Evolutionary conservation across 2,888 invertebrate genomes (phyloP).

Genomic region (Calameuta filiformis): DNA sequence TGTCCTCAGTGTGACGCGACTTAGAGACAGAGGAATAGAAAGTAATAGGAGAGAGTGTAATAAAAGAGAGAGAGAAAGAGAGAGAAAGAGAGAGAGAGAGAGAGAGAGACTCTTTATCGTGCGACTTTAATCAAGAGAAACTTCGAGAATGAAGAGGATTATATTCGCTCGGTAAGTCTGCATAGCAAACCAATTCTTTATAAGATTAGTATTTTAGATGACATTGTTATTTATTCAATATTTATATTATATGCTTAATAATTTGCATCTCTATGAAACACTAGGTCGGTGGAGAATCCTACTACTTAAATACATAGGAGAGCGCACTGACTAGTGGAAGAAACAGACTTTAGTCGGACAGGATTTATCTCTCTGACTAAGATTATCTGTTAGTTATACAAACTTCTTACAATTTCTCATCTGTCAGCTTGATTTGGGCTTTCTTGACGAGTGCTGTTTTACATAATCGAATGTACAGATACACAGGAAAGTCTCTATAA

Average conservation of each 20-base stretch:
- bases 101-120: neutral
- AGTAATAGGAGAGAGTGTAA: neutral
- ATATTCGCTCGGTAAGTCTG: conserved; percentile 46
- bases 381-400: neutral
- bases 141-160: conserved; percentile 49
- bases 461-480: neutral
- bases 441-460: neutral
- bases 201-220: neutral
- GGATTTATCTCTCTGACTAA: neutral
- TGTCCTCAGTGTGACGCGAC: conserved; percentile 6
- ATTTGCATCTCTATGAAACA: neutral
- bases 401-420: neutral
- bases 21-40: neutral
- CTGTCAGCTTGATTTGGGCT: neutral
- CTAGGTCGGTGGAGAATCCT: neutral
- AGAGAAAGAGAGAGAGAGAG: conserved; percentile 9
- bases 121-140: conserved; percentile 12
- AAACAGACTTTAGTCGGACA: neutral
- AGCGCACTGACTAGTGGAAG: neutral
- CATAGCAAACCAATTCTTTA: neutral
- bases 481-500: neutral
- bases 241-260: neutral
- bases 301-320: neutral
- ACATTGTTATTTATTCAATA: neutral
- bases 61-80: neutral